Conservation (phyloP, 2,113 vertebrate genomes). For the Hepsetus odoe region DNA sequence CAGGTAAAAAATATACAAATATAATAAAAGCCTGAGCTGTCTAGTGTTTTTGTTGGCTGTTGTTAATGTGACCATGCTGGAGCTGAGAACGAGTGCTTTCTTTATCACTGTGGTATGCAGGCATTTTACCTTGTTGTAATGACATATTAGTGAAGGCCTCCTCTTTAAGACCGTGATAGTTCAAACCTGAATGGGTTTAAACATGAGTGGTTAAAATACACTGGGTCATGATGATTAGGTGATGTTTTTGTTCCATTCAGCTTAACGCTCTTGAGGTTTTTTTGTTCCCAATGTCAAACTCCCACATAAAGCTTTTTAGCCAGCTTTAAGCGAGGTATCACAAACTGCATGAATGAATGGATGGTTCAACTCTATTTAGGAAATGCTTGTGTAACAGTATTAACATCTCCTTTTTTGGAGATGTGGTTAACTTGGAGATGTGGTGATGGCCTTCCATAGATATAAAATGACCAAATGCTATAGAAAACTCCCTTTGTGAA, state of each 20-base stretch:
- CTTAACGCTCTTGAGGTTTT: slow-evolving; percentile 6
- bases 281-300: slow-evolving; percentile 6
- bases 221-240: slow-evolving; percentile 6
- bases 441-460: too few relatives aligned
- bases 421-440: too few relatives aligned
- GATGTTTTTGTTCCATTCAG: slow-evolving; percentile 11
- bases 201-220: slow-evolving; percentile 9
- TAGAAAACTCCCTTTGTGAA: too few relatives aligned
- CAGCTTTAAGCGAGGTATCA: slow-evolving; percentile 1
- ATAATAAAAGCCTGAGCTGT: too few relatives aligned
- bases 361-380: neutral
- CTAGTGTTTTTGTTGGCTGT: too few relatives aligned
- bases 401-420: neutral
- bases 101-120: too few relatives aligned
- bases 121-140: too few relatives aligned
- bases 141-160: neutral
- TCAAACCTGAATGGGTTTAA: slow-evolving; percentile 6
- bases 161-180: slow-evolving; percentile 1
- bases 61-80: too few relatives aligned
- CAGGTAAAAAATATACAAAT: too few relatives aligned
- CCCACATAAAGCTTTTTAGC: slow-evolving; percentile 20
- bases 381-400: slow-evolving; percentile 21
- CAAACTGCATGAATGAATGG: slow-evolving; percentile 11
- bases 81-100: neutral
- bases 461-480: too few relatives aligned